Conservation (phyloP, 1,140 invertebrate genomes). For the Drosophila biarmipes region DNA sequence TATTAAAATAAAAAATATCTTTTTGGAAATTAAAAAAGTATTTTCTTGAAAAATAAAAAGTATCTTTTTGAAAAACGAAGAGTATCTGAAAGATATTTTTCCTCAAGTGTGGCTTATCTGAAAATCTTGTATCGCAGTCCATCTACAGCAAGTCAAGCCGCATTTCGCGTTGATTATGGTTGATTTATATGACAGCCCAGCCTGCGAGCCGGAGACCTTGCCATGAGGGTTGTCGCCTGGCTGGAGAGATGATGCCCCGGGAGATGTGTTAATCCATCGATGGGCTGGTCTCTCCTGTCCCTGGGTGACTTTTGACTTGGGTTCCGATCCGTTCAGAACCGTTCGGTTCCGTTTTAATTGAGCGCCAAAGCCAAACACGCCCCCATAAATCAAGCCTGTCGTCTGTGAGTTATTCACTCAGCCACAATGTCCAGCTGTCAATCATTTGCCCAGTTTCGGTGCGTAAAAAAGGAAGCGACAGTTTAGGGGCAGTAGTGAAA, state of each 20-base stretch:
- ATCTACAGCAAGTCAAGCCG: constrained; percentile 59
- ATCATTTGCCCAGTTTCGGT: constrained; percentile 60
- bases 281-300: constrained; percentile 15
- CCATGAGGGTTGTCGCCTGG: constrained; percentile 46
- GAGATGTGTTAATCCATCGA: constrained; percentile 67
- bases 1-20: too few relatives aligned
- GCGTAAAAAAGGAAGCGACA: constrained; percentile 72
- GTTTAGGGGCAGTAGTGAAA: constrained; percentile 52
- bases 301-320: constrained; percentile 39
- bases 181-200: constrained; percentile 72
- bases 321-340: too few relatives aligned
- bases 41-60: too few relatives aligned
- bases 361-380: constrained; percentile 50
- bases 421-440: constrained; percentile 72
- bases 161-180: constrained; percentile 75
- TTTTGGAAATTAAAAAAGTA: too few relatives aligned
- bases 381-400: constrained; percentile 64
- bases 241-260: constrained; percentile 15
- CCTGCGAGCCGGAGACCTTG: constrained; percentile 13
- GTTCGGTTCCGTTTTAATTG: constrained; percentile 64
- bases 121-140: constrained; percentile 41
- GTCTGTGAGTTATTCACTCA: constrained; percentile 43
- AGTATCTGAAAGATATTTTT: neutral
- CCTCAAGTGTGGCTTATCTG: constrained; percentile 25
- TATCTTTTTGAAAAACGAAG: too few relatives aligned